Conservation (phyloP, 2,888 invertebrate species). For the Drosophila borborema region DNA sequence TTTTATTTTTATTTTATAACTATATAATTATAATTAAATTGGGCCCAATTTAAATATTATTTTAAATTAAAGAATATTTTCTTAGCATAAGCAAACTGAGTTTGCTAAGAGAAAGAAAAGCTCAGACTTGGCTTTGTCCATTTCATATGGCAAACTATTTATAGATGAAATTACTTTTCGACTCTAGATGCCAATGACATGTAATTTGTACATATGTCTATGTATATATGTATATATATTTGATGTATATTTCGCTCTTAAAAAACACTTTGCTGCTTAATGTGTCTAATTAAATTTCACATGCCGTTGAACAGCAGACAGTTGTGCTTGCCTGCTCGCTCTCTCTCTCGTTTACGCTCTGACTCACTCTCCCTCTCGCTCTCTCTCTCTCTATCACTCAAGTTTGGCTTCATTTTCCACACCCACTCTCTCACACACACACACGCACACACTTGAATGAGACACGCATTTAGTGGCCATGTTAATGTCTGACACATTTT, state of each 20-base stretch:
- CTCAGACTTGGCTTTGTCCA: not conserved
- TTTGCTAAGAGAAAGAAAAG: not conserved
- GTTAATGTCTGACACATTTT: constrained; percentile 63
- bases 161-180: constrained; percentile 11
- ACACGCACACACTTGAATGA: constrained; percentile 27
- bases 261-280: constrained; percentile 49
- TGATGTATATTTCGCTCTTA: constrained; percentile 25
- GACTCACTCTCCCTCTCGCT: not conserved
- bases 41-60: too few species aligned
- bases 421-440: constrained; percentile 13
- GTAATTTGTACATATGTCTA: not conserved
- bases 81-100: too few species aligned
- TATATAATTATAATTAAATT: too few species aligned
- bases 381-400: not conserved
- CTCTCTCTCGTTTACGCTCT: not conserved
- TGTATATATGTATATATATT: not conserved
- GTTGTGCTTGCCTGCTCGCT: constrained; percentile 4
- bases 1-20: not conserved
- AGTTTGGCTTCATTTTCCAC: constrained; percentile 30
- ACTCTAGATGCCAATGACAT: constrained; percentile 22
- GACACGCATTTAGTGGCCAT: constrained; percentile 56
- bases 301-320: constrained; percentile 57
- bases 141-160: constrained; percentile 27
- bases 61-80: too few species aligned
- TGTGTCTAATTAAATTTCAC: constrained; percentile 72